These are phyloP conservation scores for Lerista edwardsae DNA, from an alignment of 2,797 vertebrate genomes.

Conservation along the genomic window DNA sequence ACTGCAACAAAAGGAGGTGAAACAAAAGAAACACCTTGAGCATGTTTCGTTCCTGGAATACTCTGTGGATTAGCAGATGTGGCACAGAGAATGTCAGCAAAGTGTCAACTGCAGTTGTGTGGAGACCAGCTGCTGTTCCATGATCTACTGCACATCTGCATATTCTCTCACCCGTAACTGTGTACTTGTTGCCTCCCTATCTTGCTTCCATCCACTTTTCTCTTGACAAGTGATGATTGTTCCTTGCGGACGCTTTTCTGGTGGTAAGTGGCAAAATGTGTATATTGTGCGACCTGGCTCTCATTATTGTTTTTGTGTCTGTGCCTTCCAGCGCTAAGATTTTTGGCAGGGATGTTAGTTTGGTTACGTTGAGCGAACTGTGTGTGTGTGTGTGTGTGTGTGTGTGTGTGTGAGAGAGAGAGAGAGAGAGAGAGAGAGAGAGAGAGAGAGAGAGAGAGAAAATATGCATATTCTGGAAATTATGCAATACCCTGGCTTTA, in stretches of 20 bases:
- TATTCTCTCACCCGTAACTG: constrained; percentile 4
- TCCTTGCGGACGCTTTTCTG: constrained; percentile 37
- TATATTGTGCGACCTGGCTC: constrained; percentile 21
- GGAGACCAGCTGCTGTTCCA: constrained; percentile 22
- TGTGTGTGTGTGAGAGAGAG: no score
- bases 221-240: constrained; percentile 36
- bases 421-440: no score
- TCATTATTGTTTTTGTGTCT: constrained; percentile 4
- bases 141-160: constrained; percentile 5
- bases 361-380: not conserved
- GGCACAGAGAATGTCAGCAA: not conserved
- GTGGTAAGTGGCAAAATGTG: constrained; percentile 59
- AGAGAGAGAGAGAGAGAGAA: no score
- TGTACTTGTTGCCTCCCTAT: constrained; percentile 1
- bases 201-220: constrained; percentile 13
- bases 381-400: no score
- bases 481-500: not conserved
- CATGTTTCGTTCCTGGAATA: not conserved
- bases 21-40: not conserved
- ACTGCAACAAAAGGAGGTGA: not conserved
- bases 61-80: constrained; percentile 5
- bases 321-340: not conserved
- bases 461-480: not conserved
- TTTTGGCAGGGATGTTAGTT: not conserved
- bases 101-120: constrained; percentile 28